Base-by-base conservation (phyloP, 2,797 vertebrate species). In the Microctenopoma lineatum region DNA sequence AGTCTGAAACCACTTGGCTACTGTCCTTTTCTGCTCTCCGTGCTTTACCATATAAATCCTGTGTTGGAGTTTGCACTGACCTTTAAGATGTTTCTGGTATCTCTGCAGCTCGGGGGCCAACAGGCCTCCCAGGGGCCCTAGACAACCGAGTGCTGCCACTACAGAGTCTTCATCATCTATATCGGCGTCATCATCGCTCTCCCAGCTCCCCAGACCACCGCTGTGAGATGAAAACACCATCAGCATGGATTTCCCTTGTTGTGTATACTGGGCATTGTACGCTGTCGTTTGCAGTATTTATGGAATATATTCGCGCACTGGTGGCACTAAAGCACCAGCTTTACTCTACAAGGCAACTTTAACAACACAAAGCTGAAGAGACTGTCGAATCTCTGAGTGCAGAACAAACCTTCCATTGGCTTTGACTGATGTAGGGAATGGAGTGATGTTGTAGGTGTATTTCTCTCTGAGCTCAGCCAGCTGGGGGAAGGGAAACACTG, bases 361-460 rank as follows among this genome's bases (percentile, higher is more conserved):
- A 16, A 44, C 2, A 15, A 44, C 14, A 42, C 13, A 3, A 5
- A 42, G 14, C 7, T 4, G 14, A 5, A 42, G 25, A n/a, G 25
- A 27, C 42, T 25, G 26, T 7, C 21, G 2, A 7, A 32, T 11
- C 38, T n/a, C 1, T 21, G 6, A 34, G 11, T 9, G 1, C 9
- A 32, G 45, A 58, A 73, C 86, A 13, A 53, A 94, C 94, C 93
- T 93, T 74, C 85, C 85, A 32, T 75, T 92, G 80, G 96, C 91
- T 88, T 96, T 98, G 66, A 97, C 94, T 4, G 96, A 84, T 68
- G 96, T 96, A 36, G 97, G 96, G 61, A 99, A 99, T 1, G 98
- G 98, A 45, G 97, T 99, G 76, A 99, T 99, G 89, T 99, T 99
- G 91, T 99, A 99, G 0, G 98, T 99, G 77, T 99, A 99, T 72